Percentiles rank a stretch among this genome's conserved stretches.
Evolutionary conservation across 2,113 vertebrate species (phyloP).

Genomic region (Macquaria australasica): DNA sequence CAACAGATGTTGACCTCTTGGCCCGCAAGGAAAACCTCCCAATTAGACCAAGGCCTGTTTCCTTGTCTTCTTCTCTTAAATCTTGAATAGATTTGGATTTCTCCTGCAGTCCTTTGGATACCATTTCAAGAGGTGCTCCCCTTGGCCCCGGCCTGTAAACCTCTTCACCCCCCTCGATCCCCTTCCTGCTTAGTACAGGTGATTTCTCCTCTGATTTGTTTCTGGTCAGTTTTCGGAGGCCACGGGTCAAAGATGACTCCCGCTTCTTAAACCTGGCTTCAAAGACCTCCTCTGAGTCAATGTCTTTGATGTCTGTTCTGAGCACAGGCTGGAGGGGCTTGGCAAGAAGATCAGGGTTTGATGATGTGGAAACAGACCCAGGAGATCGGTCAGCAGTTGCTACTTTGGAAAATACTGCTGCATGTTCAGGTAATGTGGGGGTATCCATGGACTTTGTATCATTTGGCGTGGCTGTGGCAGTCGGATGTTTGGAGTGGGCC

Average conservation of each 20-base stretch:
- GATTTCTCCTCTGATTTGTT: constrained; percentile 93
- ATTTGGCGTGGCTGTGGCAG: background rate
- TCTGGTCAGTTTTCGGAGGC: constrained; percentile 89
- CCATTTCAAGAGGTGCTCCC: constrained; percentile 91
- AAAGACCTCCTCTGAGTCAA: constrained; percentile 94
- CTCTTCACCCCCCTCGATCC: constrained; percentile 87
- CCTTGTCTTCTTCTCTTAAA: constrained; percentile 86
- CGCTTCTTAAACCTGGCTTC: constrained; percentile 95
- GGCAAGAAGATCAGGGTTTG: constrained; percentile 43
- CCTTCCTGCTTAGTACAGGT: constrained; percentile 63
- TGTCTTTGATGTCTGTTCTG: constrained; percentile 88
- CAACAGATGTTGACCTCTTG: constrained; percentile 79
- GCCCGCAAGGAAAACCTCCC: constrained; percentile 90
- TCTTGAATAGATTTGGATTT: constrained; percentile 94
- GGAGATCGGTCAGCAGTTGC: constrained; percentile 54
- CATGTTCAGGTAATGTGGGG: constrained; percentile 69
- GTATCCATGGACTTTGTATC: constrained; percentile 29
- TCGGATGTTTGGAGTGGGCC: background rate
- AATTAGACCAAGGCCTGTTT: constrained; percentile 84
- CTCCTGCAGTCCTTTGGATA: constrained; percentile 77
- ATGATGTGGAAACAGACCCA: constrained; percentile 33
- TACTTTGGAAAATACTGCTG: constrained; percentile 84
- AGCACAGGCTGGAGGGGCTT: constrained; percentile 64
- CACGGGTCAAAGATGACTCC: constrained; percentile 90
- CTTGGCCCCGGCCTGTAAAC: constrained; percentile 91